Base-by-base conservation (phyloP, 2,888 invertebrate species). In the Nephrotoma appendiculata region DNA sequence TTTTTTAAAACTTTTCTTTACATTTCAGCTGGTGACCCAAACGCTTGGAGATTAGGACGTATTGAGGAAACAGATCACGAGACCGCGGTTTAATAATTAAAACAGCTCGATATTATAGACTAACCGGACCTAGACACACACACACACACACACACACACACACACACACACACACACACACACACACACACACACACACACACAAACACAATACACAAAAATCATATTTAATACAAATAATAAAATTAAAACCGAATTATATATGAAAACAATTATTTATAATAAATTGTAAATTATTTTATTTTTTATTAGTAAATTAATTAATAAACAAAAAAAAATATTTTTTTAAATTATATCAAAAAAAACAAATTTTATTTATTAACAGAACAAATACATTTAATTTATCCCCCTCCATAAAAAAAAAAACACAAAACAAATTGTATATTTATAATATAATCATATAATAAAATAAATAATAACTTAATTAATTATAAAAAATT, bases 41-140 rank as follows among this genome's bases (percentile, higher is more conserved):
- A 96, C 91, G 95, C 95, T 88, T 96, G 96, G 96, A 94, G 96
- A 88, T 93, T 96, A 89, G 96, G 96, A 88, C 93, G 96, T 90
- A 96, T 96, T 92, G 96, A 96, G 91, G 96, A 96, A 92, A 93
- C 95, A 88, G 96, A 96, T 90, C 95, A 95, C 90, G 96, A 96
- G 92, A 96, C 96, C 91, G 95, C 95, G 88, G 96, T 96, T 91
- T 96, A 94, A 95, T 85, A 19, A 2, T 31, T 31, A 71, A 71
- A 71, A 71, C 31, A 31, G 31, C 19, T 19, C 6, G 19, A 71
- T 11, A 44, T n/a, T 6, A 9, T 9, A 44, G 31, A 4, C 31
- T 7, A 19, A 31, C 31, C 31, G 9, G 11, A 71, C 31, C 6
- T 31, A 31, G 2, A 31, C 31, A 44, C 2, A 44, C 9, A 71